A percentile compares a stretch with the other conserved stretches of the same genome.
Evolutionary conservation across 2,797 vertebrate genomes (phyloP).

Genomic region (Champsocephalus gunnari): DNA sequence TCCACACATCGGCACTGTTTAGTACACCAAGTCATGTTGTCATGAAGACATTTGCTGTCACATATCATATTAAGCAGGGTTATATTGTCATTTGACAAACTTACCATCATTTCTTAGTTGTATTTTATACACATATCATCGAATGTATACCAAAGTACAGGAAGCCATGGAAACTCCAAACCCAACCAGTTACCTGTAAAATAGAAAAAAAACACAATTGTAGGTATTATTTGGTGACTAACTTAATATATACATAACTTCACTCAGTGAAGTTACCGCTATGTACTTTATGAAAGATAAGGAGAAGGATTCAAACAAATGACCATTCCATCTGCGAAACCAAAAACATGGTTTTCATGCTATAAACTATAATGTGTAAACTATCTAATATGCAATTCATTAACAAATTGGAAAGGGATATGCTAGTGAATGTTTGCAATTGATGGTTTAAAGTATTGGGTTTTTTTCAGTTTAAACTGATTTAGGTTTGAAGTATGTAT

Average conservation of each 20-base stretch:
- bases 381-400: not conserved
- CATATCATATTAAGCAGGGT: not conserved
- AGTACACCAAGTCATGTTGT: not conserved
- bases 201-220: slow-evolving; percentile 13
- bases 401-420: not conserved
- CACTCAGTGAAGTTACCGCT: not conserved
- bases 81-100: slow-evolving; percentile 13
- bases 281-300: not conserved
- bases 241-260: too few species aligned
- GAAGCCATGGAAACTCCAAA: slow-evolving; percentile 14
- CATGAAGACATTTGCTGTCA: not conserved
- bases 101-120: slow-evolving; percentile 75
- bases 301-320: not conserved
- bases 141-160: slow-evolving; percentile 38
- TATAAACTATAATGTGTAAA: not conserved
- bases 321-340: not conserved
- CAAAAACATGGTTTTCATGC: not conserved
- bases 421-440: not conserved
- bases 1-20: not conserved
- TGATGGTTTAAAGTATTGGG: not conserved
- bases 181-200: slow-evolving; percentile 40
- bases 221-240: not conserved
- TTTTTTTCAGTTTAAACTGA: not conserved
- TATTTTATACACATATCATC: slow-evolving; percentile 72
- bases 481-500: not conserved